These are phyloP conservation scores for Rousettus leschenaultii DNA, from an alignment of 2,113 vertebrate genomes.

Conservation along the genomic window DNA sequence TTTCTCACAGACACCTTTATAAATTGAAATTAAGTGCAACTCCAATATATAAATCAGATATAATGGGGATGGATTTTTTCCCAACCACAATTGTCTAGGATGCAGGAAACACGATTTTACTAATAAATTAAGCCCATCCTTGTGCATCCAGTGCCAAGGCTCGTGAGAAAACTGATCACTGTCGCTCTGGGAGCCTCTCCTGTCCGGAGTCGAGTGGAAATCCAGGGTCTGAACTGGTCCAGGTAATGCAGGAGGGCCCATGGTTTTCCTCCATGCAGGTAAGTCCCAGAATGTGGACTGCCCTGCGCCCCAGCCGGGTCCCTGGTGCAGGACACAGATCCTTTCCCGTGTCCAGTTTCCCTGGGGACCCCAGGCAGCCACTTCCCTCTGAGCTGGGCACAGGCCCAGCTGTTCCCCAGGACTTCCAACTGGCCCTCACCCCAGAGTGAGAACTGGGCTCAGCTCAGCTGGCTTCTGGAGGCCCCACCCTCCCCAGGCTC, in stretches of 20 bases:
- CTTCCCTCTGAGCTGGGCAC: background rate
- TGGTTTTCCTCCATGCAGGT: background rate
- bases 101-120: background rate
- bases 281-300: background rate
- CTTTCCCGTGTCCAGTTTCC: background rate
- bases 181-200: background rate
- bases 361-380: background rate
- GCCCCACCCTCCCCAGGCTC: background rate
- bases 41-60: no score
- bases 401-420: background rate
- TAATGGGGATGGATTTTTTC: background rate
- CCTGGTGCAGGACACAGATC: background rate
- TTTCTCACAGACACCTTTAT: no score
- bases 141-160: background rate
- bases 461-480: no score
- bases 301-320: background rate
- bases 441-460: background rate
- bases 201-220: accelerated
- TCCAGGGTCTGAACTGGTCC: background rate
- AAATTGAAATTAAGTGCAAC: no score
- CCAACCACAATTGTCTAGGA: background rate
- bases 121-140: background rate
- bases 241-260: background rate
- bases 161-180: background rate
- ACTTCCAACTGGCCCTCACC: background rate